Evolutionary conservation across 2,888 invertebrate genomes (phyloP).

Genomic region (Asteroscopus sphinx): DNA sequence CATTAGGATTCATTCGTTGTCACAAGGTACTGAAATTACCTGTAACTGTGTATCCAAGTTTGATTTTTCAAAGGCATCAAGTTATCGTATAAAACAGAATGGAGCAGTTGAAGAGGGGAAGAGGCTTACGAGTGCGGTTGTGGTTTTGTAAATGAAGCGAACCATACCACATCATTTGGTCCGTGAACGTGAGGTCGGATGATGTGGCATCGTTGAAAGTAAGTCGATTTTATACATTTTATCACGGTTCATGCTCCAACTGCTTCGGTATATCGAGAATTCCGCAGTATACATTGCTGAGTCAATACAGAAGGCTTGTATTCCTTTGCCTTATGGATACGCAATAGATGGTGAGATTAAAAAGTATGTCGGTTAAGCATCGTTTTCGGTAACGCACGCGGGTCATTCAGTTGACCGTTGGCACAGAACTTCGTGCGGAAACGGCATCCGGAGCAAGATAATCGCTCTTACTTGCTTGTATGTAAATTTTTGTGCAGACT

Average conservation of each 20-base stretch:
- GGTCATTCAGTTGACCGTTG: constrained; percentile 58
- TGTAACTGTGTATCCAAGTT: not conserved
- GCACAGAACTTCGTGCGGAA: constrained; percentile 64
- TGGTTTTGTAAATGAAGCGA: constrained; percentile 71
- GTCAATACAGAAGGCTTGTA: constrained; percentile 24
- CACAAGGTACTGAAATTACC: no score
- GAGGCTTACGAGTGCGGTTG: constrained; percentile 62
- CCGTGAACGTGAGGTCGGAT: constrained; percentile 71
- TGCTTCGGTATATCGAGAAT: constrained; percentile 37
- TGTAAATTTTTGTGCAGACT: constrained; percentile 77
- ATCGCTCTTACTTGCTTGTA: constrained; percentile 69
- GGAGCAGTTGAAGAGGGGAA: constrained; percentile 39
- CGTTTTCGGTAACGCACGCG: constrained; percentile 44
- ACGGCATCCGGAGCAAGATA: constrained; percentile 66
- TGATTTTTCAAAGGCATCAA: constrained; percentile 12
- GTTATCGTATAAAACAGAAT: constrained; percentile 18
- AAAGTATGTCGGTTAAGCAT: constrained; percentile 38
- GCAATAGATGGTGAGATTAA: constrained; percentile 15
- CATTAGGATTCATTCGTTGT: no score
- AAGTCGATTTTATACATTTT: constrained; percentile 66
- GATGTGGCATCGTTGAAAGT: constrained; percentile 69
- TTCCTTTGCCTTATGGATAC: constrained; percentile 12
- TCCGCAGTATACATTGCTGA: constrained; percentile 53
- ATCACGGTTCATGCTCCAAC: constrained; percentile 58
- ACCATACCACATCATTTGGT: constrained; percentile 70